Evolutionary conservation across 2,113 vertebrate genomes (phyloP), one percentile per base, ranked within the genome.

Genomic region (Gymnorhina tibicen): DNA sequence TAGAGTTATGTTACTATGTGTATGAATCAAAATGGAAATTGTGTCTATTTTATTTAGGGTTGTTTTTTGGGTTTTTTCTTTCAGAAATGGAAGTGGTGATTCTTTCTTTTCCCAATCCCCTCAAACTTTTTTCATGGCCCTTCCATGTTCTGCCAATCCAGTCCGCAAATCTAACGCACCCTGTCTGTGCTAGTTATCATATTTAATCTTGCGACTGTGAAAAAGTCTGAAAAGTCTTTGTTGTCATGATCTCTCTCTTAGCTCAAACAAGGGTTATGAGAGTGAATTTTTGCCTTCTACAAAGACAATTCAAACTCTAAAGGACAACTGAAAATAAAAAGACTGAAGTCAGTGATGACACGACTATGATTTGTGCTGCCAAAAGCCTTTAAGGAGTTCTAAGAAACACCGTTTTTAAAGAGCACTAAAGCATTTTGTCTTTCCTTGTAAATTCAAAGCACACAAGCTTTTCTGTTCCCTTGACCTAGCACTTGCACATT

Each of bases 401-500:
- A 81, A 97, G 59, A 91, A 95, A 93, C 47, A 59, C 47, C 13
- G 2, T 52, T 96, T 95, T 91, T 70, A 87, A 95, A 92, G 93
- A 84, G 26, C 37, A 72, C 64, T 95, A 92, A 95, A 95, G 47
- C 64, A 85, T 83, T 92, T 96, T 87, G 84, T 90, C 91, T 95
- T 92, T 85, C 53, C 62, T 88, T 93, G 82, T 89, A 94, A 95
- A 95, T 91, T 96, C 93, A 94, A 94, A 95, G 70, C 10, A 0
- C 81, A 92, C 28, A 74, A 53, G 42, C 18, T 78, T 77, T 87
- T 91, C 70, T 91, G 77, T 92, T 68, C 74, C 47, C 92, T 83
- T 96, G 77, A 94, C 78, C 72, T 95, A 94, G n/a, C 15, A 58
- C 78, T 85, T 92, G 27, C 0, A 10, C 21, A 56, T 93, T 95